phyloP scores from a whole-genome alignment of 2,113 vertebrate genomes.

The Thalassarche chlororhynchos region DNA sequence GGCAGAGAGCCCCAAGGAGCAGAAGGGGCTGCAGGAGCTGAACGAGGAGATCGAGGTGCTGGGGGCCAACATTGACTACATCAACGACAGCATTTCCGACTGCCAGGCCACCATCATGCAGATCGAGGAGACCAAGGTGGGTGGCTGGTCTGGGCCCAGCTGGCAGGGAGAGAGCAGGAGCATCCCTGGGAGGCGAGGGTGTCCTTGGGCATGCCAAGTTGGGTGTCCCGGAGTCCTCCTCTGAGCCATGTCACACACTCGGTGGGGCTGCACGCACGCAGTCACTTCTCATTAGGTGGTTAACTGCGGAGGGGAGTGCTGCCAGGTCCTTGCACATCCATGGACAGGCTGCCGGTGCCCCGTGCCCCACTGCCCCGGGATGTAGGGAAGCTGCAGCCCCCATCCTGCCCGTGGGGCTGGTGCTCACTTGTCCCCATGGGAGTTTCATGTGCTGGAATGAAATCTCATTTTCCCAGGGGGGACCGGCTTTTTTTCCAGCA shows the following conservation, averaged over 20 bases:
- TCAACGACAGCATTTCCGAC: conserved; percentile 94
- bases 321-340: background rate
- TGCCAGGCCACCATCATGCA: conserved; percentile 98
- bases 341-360: background rate
- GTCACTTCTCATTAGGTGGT: background rate
- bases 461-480: background rate
- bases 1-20: conserved; percentile 84
- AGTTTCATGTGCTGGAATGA: background rate
- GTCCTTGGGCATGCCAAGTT: background rate
- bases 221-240: background rate
- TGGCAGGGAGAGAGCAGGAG: background rate
- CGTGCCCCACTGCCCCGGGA: fast-evolving
- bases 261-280: background rate
- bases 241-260: background rate
- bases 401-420: fast-evolving
- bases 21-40: conserved; percentile 89
- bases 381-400: background rate
- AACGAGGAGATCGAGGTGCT: conserved; percentile 93
- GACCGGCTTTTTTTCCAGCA: background rate
- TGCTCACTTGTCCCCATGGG: background rate
- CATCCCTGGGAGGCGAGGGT: background rate
- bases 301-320: background rate
- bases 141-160: background rate
- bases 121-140: conserved; percentile 96
- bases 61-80: conserved; percentile 96